Base-by-base conservation (phyloP, 2,113 vertebrate species). In the Trochalopteron elliotii region DNA sequence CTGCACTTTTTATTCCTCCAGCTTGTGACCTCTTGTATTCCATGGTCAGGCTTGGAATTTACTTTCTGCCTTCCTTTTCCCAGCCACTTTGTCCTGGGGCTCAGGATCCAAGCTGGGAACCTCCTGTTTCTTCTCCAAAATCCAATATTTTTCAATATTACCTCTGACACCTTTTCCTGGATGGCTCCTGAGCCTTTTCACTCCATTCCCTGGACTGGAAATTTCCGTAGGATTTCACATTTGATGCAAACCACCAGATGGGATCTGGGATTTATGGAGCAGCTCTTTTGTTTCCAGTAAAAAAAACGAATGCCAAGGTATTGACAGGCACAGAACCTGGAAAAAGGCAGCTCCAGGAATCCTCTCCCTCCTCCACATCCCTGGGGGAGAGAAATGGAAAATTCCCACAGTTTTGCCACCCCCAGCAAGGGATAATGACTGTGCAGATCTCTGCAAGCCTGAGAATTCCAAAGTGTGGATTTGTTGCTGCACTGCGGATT, bases 331-430 rank as follows among this genome's bases (percentile, higher is more conserved):
- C 59, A 31, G n/a, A 20, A 21, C n/a, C 24, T 1, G 21, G 55
- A 7, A 30, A 52, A 47, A 31, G 15, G 44, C 49, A 76, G 40
- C 57, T 65, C 69, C 28, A 40, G 74, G 64, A 31, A 71, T 39
- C 21, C 63, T 19, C 40, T 37, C n/a, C 49, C n/a, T 31, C 24
- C 57, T 28, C 45, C 49, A 24, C 39, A 35, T 19, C 30, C 49
- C 37, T 16, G 24, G 2, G 22, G 33, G 22, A 24, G 20, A 77
- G 53, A 47, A 89, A 52, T 28, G 55, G 30, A 44, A 75, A 60
- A 65, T 50, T 37, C 22, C 7, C 11, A 4, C 0, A 1, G 27
- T 57, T 63, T 47, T 65, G 15, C 11, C 64, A 1, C n/a, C n/a
- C 27, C 20, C 33, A 30, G 24, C 13, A 15, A 7, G 0, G 24